Conservation (phyloP, 1,140 invertebrate species). For the Drosophila albomicans region DNA sequence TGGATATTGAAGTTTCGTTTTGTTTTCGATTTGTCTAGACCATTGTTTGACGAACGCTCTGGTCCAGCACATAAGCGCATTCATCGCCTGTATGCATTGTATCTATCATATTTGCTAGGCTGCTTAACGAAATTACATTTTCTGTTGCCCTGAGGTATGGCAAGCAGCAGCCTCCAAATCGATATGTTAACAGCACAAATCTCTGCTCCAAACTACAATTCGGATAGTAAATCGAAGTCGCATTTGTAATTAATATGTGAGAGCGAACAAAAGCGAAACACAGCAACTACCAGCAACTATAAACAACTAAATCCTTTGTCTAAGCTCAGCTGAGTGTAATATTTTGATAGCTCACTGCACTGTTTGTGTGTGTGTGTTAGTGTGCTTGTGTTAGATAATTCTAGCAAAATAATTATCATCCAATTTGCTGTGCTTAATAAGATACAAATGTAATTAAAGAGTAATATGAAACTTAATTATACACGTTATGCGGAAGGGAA, state of each 20-base stretch:
- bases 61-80: conserved; percentile 15
- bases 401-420: not conserved
- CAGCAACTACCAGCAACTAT: too few species aligned
- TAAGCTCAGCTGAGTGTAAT: not conserved
- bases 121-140: conserved; percentile 77
- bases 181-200: conserved; percentile 38
- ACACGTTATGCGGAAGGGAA: not conserved
- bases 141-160: conserved; percentile 16
- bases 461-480: not conserved
- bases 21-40: conserved; percentile 80
- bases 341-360: conserved; percentile 7
- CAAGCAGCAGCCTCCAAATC: conserved; percentile 26
- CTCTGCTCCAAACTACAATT: conserved; percentile 13
- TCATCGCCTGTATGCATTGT: conserved; percentile 3
- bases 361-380: too few species aligned
- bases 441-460: not conserved
- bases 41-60: conserved; percentile 63
- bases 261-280: not conserved
- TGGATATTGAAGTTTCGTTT: conserved; percentile 74
- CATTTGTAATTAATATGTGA: conserved; percentile 9
- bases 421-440: not conserved
- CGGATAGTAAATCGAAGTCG: not conserved
- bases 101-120: conserved; percentile 51
- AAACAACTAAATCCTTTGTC: conserved; percentile 2
- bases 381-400: not conserved